Conservation (phyloP, 2,888 invertebrate genomes). For the Agonopterix subpropinquella region DNA sequence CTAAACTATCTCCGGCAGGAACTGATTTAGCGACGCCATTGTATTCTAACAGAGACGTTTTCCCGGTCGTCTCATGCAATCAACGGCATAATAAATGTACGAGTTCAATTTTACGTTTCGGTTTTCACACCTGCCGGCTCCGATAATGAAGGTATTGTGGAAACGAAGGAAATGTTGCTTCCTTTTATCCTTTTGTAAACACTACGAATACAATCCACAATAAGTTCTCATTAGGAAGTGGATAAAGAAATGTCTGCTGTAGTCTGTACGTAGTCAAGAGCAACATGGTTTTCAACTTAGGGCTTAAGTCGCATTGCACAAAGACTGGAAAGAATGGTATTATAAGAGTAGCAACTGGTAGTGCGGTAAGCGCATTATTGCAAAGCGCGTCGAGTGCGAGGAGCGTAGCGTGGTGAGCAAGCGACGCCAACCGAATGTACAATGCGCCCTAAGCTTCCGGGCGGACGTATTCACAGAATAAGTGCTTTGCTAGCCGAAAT, state of each 20-base stretch:
- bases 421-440: constrained; percentile 60
- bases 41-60: constrained; percentile 15
- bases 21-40: constrained; percentile 46
- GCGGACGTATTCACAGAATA: constrained; percentile 53
- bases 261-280: constrained; percentile 22
- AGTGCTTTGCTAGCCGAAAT: constrained; percentile 59
- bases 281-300: constrained; percentile 66
- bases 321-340: constrained; percentile 47
- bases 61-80: constrained; percentile 1
- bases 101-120: neutral
- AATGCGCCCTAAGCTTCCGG: constrained; percentile 58
- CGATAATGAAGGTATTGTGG: neutral
- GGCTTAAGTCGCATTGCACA: constrained; percentile 45
- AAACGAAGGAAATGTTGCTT: neutral
- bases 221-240: neutral
- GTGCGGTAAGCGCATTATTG: constrained; percentile 68
- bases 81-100: neutral
- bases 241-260: neutral
- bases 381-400: constrained; percentile 28
- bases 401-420: constrained; percentile 32
- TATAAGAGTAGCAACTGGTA: constrained; percentile 51
- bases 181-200: neutral
- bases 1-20: constrained; percentile 43
- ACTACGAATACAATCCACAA: neutral
- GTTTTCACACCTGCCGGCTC: neutral